Evolutionary conservation across 2,113 vertebrate species (phyloP), one percentile per base, ranked within the genome.

Genomic region (Ictidomys tridecemlineatus): DNA sequence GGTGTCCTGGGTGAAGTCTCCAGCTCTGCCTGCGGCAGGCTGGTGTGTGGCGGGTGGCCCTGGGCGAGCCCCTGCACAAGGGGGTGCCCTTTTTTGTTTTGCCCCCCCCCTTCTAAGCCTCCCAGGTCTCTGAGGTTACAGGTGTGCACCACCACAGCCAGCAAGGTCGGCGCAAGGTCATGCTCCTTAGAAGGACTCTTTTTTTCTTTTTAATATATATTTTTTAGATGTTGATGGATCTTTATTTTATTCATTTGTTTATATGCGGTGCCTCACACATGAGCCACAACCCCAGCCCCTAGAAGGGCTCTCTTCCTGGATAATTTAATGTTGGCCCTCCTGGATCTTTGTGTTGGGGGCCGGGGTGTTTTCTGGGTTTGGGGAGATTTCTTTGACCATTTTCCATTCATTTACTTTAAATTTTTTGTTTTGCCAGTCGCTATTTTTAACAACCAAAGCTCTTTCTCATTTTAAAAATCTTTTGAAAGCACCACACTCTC

Each of bases 351-450:
- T 30, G 5, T 77, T 69, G 58, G 58, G 58, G 58, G 58, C 14
- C 17, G 56, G 56, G 56, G 20, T 22, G 58, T 63, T 70, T 87
- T 37, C 42, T 42, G 24, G 73, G 22, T 65, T 45, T 73, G 32
- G n/a, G 32, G 48, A 88, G 58, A 26, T 88, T 82, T 93, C 87
- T 37, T 72, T 73, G 65, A 91, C 34, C 18, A 24, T 22, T 83
- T 78, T 69, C 45, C 20, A 85, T 70, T 83, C 61, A 61, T 91
- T 86, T 82, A 67, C 51, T 37, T 13, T 34, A 24, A 22, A 53
- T 45, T 51, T 65, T 95, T 72, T n/a, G 89, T 45, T 83, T 92
- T 48, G 74, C 37, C 82, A 82, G 89, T 56, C 34, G 69, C 51
- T 14, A 9, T 94, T 67, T 95, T 94, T 89, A 85, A 61, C 78